Conservation (phyloP, 2,113 vertebrate genomes). For the Ochotona curzoniae region DNA sequence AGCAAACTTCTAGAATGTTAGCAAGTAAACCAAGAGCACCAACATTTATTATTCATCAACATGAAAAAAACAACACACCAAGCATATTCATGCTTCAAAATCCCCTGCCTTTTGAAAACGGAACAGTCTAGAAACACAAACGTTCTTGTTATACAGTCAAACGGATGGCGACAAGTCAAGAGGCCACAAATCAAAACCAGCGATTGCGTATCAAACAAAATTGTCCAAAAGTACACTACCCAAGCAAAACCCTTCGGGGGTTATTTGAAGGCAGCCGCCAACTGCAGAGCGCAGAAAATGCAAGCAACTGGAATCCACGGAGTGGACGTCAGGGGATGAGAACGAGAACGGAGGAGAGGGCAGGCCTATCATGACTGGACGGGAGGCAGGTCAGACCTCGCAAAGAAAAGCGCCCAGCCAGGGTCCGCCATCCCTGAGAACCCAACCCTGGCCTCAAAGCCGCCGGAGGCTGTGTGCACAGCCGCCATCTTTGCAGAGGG, state of each 20-base stretch:
- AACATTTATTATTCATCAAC: slow-evolving; percentile 49
- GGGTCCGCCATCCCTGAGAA: neutral
- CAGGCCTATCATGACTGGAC: fast-evolving
- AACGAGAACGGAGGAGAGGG: neutral
- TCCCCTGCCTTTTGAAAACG: slow-evolving; percentile 35
- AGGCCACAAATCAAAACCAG: slow-evolving; percentile 55
- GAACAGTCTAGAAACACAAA: slow-evolving; percentile 35
- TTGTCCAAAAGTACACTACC: neutral
- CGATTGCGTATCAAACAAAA: neutral
- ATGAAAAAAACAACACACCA: neutral
- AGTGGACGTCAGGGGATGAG: neutral
- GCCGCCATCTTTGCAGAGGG: neutral
- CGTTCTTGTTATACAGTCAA: slow-evolving; percentile 49
- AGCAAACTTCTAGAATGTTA: slow-evolving; percentile 56
- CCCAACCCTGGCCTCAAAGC: neutral
- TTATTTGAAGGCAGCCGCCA: neutral
- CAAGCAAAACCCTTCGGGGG: neutral
- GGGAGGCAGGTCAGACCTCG: neutral
- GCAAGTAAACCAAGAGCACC: slow-evolving; percentile 36
- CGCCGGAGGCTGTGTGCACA: neutral
- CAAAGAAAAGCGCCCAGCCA: neutral
- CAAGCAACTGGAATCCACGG: neutral
- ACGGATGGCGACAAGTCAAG: slow-evolving; percentile 11
- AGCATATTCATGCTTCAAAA: neutral
- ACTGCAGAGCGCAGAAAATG: neutral